phyloP scores from a whole-genome alignment of 2,113 vertebrate genomes.

The Microcebus jonahi region DNA sequence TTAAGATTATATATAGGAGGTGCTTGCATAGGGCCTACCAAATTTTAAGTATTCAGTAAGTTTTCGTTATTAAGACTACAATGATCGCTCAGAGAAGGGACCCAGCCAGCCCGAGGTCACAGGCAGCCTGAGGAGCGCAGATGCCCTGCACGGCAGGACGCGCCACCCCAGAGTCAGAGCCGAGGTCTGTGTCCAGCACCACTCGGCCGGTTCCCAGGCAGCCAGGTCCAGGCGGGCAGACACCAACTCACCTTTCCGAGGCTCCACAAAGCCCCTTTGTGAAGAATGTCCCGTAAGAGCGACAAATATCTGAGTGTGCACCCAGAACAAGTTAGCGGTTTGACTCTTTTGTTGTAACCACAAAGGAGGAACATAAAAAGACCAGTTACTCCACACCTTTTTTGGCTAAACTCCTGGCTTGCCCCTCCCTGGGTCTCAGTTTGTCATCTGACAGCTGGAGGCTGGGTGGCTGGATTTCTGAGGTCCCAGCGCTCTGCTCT shows the following conservation, averaged over 20 bases:
- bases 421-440: background rate
- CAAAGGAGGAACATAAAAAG: background rate
- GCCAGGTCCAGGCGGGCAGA: background rate
- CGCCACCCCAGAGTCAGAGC: background rate
- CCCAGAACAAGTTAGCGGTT: background rate
- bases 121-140: background rate
- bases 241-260: background rate
- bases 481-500: background rate
- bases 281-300: background rate
- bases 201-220: accelerated
- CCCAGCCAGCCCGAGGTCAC: background rate
- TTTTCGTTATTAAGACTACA: background rate
- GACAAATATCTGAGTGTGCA: background rate
- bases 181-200: accelerated
- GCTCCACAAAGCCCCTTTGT: background rate
- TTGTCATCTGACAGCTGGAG: background rate
- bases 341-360: background rate
- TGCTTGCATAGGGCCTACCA: background rate
- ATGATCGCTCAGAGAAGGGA: background rate
- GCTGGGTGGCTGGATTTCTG: background rate
- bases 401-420: background rate
- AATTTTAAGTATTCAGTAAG: background rate
- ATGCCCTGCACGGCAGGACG: background rate
- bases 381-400: background rate
- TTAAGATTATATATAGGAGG: background rate